Conservation (phyloP, 2,888 invertebrate species). For the Patella caerulea region DNA sequence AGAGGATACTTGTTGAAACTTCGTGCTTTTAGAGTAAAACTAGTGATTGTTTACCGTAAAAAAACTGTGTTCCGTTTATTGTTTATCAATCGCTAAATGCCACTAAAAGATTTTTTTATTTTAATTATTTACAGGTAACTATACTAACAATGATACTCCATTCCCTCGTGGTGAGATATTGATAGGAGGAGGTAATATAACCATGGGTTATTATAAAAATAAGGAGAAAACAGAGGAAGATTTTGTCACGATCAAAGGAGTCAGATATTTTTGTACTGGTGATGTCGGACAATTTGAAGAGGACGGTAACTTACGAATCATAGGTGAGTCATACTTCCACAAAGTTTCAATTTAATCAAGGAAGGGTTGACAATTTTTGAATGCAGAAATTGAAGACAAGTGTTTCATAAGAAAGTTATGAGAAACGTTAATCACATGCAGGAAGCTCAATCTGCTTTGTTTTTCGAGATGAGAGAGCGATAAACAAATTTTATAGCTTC, state of each 20-base stretch:
- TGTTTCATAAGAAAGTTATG: too few species aligned
- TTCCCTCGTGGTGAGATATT: slow-evolving; percentile 88
- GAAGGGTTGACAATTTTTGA: too few species aligned
- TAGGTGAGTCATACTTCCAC: slow-evolving; percentile 79
- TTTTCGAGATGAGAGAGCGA: too few species aligned
- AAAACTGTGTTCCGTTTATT: too few species aligned
- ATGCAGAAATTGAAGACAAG: too few species aligned
- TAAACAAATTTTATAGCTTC: too few species aligned
- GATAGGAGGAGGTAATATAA: slow-evolving; percentile 91
- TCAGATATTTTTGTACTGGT: slow-evolving; percentile 93
- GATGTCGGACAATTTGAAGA: slow-evolving; percentile 94
- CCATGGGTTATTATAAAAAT: slow-evolving; percentile 93
- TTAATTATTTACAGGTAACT: slow-evolving; percentile 76
- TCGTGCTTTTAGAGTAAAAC: too few species aligned
- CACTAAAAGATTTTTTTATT: too few species aligned
- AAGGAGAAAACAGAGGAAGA: slow-evolving; percentile 90
- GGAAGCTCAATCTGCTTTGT: background rate
- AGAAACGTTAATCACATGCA: background rate
- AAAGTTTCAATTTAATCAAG: background rate
- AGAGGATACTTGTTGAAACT: too few species aligned
- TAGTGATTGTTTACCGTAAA: too few species aligned
- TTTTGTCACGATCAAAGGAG: slow-evolving; percentile 75
- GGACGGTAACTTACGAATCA: slow-evolving; percentile 96
- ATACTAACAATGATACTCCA: slow-evolving; percentile 88
- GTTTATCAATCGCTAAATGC: too few species aligned